phyloP scores from a whole-genome alignment of 1,140 invertebrate species.

The Diabrotica virgifera region DNA sequence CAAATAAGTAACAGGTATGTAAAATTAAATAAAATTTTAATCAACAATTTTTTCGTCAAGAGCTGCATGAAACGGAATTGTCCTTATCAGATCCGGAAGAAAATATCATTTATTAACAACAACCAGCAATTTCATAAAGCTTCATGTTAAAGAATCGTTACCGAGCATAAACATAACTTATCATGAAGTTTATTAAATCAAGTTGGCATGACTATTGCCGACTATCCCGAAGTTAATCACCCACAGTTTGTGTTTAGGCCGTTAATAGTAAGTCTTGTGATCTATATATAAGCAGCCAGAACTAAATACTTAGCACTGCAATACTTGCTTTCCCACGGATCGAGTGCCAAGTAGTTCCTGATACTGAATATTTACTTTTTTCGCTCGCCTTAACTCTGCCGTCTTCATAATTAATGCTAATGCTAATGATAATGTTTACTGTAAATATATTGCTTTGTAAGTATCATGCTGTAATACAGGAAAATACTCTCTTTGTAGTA shows the following conservation, averaged over 20 bases:
- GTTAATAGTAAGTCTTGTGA: constrained; percentile 1
- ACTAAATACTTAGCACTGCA: constrained; percentile 12
- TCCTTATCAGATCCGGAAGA: neutral
- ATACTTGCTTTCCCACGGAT: constrained; percentile 16
- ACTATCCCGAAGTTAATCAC: constrained; percentile 18
- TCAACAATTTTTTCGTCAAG: too few species aligned
- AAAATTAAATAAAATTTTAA: too few species aligned
- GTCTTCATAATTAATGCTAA: constrained; percentile 4
- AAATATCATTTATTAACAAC: neutral
- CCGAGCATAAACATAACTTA: constrained; percentile 13
- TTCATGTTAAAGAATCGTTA: constrained; percentile 20
- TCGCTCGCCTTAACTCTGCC: neutral
- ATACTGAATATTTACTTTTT: constrained; percentile 14
- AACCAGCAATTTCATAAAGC: neutral
- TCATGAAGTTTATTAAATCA: constrained; percentile 20
- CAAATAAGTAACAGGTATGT: too few species aligned
- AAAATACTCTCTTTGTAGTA: too few species aligned
- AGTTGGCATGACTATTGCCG: constrained; percentile 18
- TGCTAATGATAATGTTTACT: constrained; percentile 3
- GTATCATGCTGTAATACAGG: too few species aligned
- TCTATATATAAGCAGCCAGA: neutral
- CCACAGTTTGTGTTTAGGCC: constrained; percentile 11
- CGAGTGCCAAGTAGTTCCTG: constrained; percentile 21
- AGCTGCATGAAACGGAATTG: neutral
- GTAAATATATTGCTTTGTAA: constrained; percentile 4